Percentiles rank a stretch among this genome's conserved stretches.
phyloP scores from a whole-genome alignment of 2,888 invertebrate genomes.

The Scaptomyza polygonia region DNA sequence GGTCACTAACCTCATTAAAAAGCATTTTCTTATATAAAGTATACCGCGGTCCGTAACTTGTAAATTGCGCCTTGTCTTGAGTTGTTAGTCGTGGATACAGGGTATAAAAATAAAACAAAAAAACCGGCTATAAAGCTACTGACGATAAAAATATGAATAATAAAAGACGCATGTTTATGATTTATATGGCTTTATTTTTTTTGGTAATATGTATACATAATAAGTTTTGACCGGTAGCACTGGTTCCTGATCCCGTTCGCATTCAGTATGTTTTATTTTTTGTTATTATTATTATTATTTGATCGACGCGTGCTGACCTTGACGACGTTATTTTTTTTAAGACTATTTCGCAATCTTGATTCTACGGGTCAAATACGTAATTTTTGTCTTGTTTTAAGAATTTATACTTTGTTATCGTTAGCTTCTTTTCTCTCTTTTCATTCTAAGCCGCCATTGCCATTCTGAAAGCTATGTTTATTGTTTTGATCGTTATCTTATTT shows the following conservation, averaged over 20 bases:
- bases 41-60: not conserved
- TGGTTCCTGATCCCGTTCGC: constrained; percentile 21
- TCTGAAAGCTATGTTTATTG: not conserved
- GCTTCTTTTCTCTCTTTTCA: not conserved
- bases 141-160: not conserved
- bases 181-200: not conserved
- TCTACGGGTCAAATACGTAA: constrained; percentile 61
- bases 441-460: not conserved
- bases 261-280: constrained; percentile 28
- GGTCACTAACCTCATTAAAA: not conserved
- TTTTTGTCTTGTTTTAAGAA: constrained; percentile 29
- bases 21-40: not conserved
- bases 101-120: not conserved
- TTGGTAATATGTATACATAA: not conserved
- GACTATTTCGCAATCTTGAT: constrained; percentile 40
- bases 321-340: constrained; percentile 67
- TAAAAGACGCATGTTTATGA: not conserved
- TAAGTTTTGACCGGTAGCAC: not conserved
- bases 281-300: constrained; percentile 22
- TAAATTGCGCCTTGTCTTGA: not conserved
- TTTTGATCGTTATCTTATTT: not conserved
- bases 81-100: not conserved
- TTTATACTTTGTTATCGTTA: too few species aligned
- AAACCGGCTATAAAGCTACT: constrained; percentile 18
- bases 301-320: constrained; percentile 65